Evolutionary conservation across 2,113 vertebrate species (phyloP).

Genomic region (Pseudorectes ferrugineus): DNA sequence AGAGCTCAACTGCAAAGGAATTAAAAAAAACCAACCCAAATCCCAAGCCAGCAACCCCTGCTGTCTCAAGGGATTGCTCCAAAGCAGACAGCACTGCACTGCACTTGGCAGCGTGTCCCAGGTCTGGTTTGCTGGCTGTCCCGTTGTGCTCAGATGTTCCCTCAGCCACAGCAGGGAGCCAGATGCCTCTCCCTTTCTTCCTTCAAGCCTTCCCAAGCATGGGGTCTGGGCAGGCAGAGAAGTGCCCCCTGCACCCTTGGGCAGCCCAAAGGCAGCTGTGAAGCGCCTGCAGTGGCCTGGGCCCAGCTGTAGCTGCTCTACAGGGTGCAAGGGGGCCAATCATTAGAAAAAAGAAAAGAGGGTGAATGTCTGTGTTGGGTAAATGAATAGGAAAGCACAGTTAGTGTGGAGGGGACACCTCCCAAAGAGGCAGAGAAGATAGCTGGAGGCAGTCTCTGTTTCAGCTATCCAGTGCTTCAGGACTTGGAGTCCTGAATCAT

Average conservation of each 20-base stretch:
- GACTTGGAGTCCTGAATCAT: background rate
- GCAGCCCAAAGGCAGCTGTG: accelerated
- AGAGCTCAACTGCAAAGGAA: constrained; percentile 2
- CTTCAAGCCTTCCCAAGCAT: background rate
- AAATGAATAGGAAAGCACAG: background rate
- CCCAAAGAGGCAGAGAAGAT: background rate
- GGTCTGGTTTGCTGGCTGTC: background rate
- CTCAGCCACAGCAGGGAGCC: background rate
- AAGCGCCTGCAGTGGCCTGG: background rate
- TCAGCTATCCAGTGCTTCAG: background rate
- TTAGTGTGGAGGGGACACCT: background rate
- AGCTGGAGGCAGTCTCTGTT: background rate
- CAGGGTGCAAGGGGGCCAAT: background rate
- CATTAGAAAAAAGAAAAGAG: background rate
- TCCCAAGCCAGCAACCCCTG: background rate
- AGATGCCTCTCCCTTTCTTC: background rate
- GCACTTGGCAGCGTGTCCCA: background rate
- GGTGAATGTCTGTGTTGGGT: background rate
- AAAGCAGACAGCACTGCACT: background rate
- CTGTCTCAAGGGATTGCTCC: background rate
- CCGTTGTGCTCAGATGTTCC: background rate
- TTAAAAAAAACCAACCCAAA: background rate
- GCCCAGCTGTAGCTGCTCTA: background rate
- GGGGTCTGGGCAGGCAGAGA: background rate
- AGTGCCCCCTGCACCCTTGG: background rate